Conservation (phyloP, 1,140 invertebrate genomes). For the Habropoda laboriosa region DNA sequence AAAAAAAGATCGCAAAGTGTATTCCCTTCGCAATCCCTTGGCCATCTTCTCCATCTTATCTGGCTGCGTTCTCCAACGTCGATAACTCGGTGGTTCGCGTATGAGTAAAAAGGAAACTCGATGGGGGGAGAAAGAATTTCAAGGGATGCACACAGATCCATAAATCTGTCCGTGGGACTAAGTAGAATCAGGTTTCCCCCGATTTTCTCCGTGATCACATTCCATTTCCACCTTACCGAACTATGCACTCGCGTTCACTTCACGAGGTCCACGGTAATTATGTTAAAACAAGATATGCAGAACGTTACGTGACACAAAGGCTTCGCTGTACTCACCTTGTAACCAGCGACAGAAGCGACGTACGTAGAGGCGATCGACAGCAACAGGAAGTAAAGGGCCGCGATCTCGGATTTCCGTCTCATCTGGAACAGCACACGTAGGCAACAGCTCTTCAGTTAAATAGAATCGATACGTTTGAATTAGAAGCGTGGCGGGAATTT, state of each 20-base stretch:
- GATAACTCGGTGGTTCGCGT: not conserved
- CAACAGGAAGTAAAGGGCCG: conserved; percentile 43
- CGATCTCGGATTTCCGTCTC: conserved; percentile 45
- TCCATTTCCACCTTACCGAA: not conserved
- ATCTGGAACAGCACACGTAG: conserved; percentile 49
- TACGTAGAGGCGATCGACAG: conserved; percentile 54
- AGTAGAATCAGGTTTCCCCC: not conserved
- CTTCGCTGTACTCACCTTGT: conserved; percentile 52
- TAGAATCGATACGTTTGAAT: conserved; percentile 22
- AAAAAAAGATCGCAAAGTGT: too few species aligned
- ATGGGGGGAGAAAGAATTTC: conserved; percentile 25
- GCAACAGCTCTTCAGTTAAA: too few species aligned
- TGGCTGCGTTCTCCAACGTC: not conserved
- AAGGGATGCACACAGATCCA: not conserved
- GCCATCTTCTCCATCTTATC: not conserved
- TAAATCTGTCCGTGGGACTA: conserved; percentile 38
- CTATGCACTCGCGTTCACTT: too few species aligned
- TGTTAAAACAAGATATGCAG: not conserved
- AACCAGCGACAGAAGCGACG: conserved; percentile 32
- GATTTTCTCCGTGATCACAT: not conserved
- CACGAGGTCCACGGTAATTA: not conserved
- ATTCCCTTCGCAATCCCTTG: conserved; percentile 15
- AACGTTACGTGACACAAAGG: not conserved
- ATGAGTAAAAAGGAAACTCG: not conserved
- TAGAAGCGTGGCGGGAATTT: not conserved